Percentiles rank a stretch among this genome's conserved stretches.
Conservation (phyloP, 2,797 vertebrate genomes). For the Hyperoplus immaculatus region DNA sequence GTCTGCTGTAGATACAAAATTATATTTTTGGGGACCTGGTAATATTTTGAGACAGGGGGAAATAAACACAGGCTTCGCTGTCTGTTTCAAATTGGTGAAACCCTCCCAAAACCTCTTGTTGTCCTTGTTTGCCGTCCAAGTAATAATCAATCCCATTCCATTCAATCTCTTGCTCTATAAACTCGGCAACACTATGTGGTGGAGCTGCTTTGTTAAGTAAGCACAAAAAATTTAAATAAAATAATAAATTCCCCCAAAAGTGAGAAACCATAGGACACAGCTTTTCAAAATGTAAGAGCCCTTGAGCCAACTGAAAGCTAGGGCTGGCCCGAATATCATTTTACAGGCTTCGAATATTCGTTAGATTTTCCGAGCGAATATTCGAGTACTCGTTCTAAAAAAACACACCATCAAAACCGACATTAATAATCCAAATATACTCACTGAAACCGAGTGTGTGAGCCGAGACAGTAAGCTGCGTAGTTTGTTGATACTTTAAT, state of each 20-base stretch:
- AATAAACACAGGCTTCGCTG: conserved; percentile 56
- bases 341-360: no score
- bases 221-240: conserved; percentile 62
- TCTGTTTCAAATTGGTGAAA: conserved; percentile 81
- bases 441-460: no score
- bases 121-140: conserved; percentile 79
- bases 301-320: conserved; percentile 39
- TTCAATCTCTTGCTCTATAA: conserved; percentile 73
- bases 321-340: no score
- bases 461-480: no score
- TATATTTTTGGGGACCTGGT: conserved; percentile 52
- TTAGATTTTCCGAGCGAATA: no score
- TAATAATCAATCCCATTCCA: conserved; percentile 81
- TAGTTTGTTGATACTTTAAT: no score
- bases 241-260: conserved; percentile 61
- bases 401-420: no score
- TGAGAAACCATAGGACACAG: conserved; percentile 71
- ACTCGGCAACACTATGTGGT: conserved; percentile 64
- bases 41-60: conserved; percentile 65
- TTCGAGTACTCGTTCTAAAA: no score
- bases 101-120: conserved; percentile 69
- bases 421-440: no score
- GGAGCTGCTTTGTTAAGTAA: conserved; percentile 68
- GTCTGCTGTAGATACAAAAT: conserved; percentile 45
- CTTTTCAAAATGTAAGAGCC: conserved; percentile 64